Percentiles rank a stretch among this genome's conserved stretches.
Conservation (phyloP, 1,140 invertebrate species). For the Diuraphis noxia region DNA sequence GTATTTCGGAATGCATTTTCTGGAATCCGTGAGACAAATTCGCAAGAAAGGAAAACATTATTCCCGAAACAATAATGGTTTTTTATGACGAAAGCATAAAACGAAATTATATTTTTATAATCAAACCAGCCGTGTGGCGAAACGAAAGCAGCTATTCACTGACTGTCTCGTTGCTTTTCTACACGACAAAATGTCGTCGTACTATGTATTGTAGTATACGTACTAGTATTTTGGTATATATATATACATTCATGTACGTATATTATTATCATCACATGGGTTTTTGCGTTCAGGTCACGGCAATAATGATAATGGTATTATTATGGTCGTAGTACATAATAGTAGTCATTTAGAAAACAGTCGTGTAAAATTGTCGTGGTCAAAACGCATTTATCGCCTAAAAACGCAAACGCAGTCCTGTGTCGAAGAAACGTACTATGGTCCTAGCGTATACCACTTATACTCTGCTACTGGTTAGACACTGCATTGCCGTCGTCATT, state of each 20-base stretch:
- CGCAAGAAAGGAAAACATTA: neutral
- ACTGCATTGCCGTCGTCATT: neutral
- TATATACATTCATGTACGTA: neutral
- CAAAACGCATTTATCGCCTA: neutral
- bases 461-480: neutral
- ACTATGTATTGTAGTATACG: neutral
- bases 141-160: neutral
- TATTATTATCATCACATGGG: constrained; percentile 1
- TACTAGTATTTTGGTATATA: too few relatives aligned
- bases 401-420: neutral
- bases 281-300: neutral
- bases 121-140: neutral
- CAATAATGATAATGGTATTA: neutral
- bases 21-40: neutral
- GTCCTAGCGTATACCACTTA: neutral
- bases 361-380: neutral
- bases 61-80: neutral
- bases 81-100: neutral
- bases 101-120: neutral
- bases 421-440: neutral
- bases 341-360: neutral
- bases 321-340: neutral
- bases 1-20: neutral
- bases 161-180: neutral
- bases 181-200: neutral